A percentile compares a stretch with the other conserved stretches of the same genome.
These are phyloP conservation scores for Sphyrna mokarran DNA, from an alignment of 2,113 vertebrate genomes.

Conservation along the genomic window DNA sequence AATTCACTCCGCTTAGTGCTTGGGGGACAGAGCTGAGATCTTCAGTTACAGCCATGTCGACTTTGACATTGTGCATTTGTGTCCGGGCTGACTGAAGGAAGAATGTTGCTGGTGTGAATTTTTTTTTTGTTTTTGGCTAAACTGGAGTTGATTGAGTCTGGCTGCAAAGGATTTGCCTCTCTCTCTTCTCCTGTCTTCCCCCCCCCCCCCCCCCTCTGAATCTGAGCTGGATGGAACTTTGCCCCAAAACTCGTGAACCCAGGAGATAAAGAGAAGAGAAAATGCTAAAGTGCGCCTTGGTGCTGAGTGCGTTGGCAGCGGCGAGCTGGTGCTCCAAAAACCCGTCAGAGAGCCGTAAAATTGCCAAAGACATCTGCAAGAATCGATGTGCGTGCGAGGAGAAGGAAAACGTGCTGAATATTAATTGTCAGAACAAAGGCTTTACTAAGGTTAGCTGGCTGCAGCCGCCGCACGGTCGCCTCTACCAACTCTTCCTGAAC, in stretches of 20 bases:
- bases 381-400: slow-evolving; percentile 89
- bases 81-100: neutral
- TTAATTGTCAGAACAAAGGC: slow-evolving; percentile 97
- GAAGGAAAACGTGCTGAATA: slow-evolving; percentile 86
- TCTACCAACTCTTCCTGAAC: slow-evolving; percentile 92
- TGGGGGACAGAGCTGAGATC: neutral
- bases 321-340: slow-evolving; percentile 73
- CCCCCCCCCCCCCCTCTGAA: neutral
- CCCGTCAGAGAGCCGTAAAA: slow-evolving; percentile 78
- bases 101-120: too few species aligned
- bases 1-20: neutral
- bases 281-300: slow-evolving; percentile 89
- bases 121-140: too few species aligned
- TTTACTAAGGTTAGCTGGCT: slow-evolving; percentile 83
- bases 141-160: neutral
- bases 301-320: slow-evolving; percentile 85
- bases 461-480: slow-evolving; percentile 81
- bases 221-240: neutral
- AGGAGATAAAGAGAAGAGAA: slow-evolving; percentile 56
- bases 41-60: neutral
- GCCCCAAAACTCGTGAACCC: neutral
- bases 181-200: too few species aligned
- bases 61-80: neutral
- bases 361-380: slow-evolving; percentile 96
- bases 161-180: too few species aligned